phyloP scores from a whole-genome alignment of 1,140 invertebrate species.

The Cotesia glomerata region DNA sequence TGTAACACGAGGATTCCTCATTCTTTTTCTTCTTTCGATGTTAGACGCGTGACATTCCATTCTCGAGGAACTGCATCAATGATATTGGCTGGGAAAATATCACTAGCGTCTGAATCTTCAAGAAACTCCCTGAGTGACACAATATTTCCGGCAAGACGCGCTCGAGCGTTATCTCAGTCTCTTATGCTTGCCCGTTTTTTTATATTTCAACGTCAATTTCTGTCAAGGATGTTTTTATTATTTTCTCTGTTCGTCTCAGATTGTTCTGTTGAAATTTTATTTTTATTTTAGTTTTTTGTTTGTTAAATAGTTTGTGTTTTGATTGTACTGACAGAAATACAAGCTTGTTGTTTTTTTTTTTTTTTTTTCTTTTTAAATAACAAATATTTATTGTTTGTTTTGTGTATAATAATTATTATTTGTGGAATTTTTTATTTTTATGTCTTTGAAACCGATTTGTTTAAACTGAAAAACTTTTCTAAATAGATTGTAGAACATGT shows the following conservation, averaged over 20 bases:
- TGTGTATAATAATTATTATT: no score
- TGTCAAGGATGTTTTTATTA: not conserved
- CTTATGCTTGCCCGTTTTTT: slow-evolving; percentile 7
- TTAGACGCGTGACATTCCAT: slow-evolving; percentile 11
- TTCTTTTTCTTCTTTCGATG: not conserved
- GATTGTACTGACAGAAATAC: no score
- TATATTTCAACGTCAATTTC: slow-evolving; percentile 18
- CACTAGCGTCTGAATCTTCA: not conserved
- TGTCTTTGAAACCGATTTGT: no score
- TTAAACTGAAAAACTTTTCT: no score
- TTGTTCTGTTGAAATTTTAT: not conserved
- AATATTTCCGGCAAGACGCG: slow-evolving; percentile 25
- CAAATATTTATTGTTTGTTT: no score
- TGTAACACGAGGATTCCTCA: not conserved
- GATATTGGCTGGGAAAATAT: slow-evolving; percentile 44
- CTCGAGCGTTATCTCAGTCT: slow-evolving; percentile 8
- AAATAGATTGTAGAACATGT: no score
- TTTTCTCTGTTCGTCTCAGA: not conserved
- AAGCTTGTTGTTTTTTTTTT: no score
- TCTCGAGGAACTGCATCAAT: not conserved
- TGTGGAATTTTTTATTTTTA: no score
- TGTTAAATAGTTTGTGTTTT: no score
- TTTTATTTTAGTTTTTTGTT: no score
- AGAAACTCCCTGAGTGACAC: slow-evolving; percentile 5
- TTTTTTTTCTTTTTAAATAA: no score